A percentile compares a stretch with the other conserved stretches of the same genome.
Evolutionary conservation across 2,113 vertebrate species (phyloP).

Genomic region (Chaetorhynchus papuensis): DNA sequence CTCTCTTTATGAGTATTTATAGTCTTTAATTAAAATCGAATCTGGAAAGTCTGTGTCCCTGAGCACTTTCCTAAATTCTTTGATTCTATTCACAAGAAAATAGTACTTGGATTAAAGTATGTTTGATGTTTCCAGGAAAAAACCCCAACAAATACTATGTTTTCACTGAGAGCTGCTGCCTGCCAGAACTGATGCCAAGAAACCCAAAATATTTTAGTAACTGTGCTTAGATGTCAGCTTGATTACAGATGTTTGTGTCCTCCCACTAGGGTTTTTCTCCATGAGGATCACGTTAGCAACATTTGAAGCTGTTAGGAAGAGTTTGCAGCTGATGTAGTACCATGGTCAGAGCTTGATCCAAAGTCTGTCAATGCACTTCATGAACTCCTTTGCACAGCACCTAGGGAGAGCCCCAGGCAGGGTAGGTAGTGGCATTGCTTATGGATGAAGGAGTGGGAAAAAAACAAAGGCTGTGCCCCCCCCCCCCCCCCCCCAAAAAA

Average conservation of each 20-base stretch:
- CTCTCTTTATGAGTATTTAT: conserved; percentile 24
- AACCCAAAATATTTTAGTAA: neutral
- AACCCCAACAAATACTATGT: neutral
- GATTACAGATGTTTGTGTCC: neutral
- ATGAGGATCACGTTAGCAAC: neutral
- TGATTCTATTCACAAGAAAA: conserved; percentile 31
- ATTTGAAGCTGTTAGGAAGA: neutral
- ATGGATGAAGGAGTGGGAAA: neutral
- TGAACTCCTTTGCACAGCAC: neutral
- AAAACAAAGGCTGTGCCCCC: neutral
- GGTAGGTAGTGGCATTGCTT: neutral
- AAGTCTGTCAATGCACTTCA: neutral
- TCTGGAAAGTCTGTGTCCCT: neutral
- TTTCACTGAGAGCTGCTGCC: neutral
- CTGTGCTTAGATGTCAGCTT: neutral
- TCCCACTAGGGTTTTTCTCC: neutral
- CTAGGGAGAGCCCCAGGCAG: neutral
- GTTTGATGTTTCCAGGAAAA: neutral
- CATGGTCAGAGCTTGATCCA: neutral
- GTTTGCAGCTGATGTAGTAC: neutral
- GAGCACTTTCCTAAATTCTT: conserved; percentile 11
- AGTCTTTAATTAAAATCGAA: conserved; percentile 3
- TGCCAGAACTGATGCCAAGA: neutral
- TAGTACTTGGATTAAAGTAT: conserved; percentile 14
- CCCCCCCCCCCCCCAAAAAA: neutral